Percentiles rank a stretch among this genome's conserved stretches.
phyloP scores from a whole-genome alignment of 2,888 invertebrate genomes.

The Drosophila anomelani region DNA sequence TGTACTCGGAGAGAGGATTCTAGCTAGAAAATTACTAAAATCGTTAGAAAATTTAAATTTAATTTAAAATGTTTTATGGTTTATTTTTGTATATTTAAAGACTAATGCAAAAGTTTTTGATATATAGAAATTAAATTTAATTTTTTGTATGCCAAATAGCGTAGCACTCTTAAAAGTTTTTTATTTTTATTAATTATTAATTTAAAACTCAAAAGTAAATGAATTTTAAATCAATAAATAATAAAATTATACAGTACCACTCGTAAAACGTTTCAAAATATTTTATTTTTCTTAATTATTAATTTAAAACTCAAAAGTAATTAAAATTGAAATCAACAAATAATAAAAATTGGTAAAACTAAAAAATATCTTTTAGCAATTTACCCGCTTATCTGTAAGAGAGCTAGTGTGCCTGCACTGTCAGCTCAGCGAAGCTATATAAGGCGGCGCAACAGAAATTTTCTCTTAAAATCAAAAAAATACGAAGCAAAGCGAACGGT shows the following conservation, averaged over 20 bases:
- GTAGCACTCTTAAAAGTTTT: no score
- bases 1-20: background rate
- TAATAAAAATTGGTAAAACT: background rate
- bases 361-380: background rate
- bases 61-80: background rate
- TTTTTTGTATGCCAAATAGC: no score
- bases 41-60: background rate
- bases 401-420: background rate
- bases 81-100: background rate
- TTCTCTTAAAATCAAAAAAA: constrained; percentile 16
- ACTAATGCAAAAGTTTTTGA: background rate
- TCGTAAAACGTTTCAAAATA: background rate
- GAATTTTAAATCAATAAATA: no score
- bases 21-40: background rate
- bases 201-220: no score
- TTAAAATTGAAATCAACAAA: no score
- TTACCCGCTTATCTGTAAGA: no score
- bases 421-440: constrained; percentile 4
- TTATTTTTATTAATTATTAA: no score
- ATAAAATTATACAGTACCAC: no score
- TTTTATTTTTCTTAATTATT: background rate
- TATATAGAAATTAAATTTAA: no score
- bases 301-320: background rate
- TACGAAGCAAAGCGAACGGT: constrained; percentile 64
- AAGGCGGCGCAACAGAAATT: constrained; percentile 42